Percentiles rank a stretch among this genome's conserved stretches.
Evolutionary conservation across 1,140 invertebrate species (phyloP).

Genomic region (Atta texana): DNA sequence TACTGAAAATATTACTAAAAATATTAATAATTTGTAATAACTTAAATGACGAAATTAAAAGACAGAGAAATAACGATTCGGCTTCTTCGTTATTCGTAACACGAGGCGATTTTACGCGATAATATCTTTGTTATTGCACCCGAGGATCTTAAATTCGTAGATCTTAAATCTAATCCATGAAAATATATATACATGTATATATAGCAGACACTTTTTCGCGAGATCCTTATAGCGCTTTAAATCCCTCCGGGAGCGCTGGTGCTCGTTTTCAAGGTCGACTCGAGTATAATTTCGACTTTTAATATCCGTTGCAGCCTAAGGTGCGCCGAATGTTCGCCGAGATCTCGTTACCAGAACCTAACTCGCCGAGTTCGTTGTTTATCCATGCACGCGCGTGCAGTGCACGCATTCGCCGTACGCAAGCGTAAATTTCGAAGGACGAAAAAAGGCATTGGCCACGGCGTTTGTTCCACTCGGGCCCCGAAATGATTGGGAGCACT

Average conservation of each 20-base stretch:
- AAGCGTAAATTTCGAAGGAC: conserved; percentile 33
- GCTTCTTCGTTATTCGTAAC: conserved; percentile 12
- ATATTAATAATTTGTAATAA: conserved; percentile 1
- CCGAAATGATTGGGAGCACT: conserved; percentile 64
- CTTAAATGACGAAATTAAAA: conserved; percentile 2
- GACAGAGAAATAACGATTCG: conserved; percentile 34
- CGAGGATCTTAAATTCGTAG: not conserved
- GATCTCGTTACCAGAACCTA: conserved; percentile 52
- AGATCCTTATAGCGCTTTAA: conserved; percentile 36
- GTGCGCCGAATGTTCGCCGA: conserved; percentile 6
- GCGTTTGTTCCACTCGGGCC: conserved; percentile 55
- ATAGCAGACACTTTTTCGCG: not conserved
- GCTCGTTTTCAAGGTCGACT: conserved; percentile 26
- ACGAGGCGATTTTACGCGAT: conserved; percentile 11
- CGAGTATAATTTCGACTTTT: conserved; percentile 63
- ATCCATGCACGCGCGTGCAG: conserved; percentile 44
- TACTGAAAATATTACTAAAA: too few relatives aligned
- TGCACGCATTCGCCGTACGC: conserved; percentile 40
- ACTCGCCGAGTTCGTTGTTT: conserved; percentile 63
- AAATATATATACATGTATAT: conserved; percentile 1
- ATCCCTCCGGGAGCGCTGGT: conserved; percentile 13
- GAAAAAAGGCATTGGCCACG: conserved; percentile 32
- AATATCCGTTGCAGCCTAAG: conserved; percentile 40
- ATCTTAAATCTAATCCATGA: conserved; percentile 2
- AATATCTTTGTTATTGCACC: conserved; percentile 44